Percentiles rank a stretch among this genome's conserved stretches.
Evolutionary conservation across 2,888 invertebrate species (phyloP).

Genomic region (Lottia scabra): DNA sequence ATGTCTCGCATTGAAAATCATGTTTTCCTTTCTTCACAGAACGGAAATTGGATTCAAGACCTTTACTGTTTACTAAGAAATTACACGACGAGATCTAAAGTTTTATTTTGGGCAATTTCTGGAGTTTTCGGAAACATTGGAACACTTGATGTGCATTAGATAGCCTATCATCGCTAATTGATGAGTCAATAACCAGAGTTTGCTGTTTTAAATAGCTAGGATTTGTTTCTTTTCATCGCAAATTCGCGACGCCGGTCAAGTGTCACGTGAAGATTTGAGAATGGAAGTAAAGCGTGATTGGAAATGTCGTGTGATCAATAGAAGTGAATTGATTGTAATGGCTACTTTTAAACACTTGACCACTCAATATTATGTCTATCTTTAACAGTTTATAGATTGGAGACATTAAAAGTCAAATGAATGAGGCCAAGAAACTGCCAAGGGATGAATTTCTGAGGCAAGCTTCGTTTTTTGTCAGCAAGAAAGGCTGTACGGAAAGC

Average conservation of each 20-base stretch:
- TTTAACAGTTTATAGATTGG: no score
- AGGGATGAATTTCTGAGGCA: no score
- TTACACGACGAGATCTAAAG: not conserved
- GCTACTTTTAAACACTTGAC: no score
- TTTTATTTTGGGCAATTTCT: not conserved
- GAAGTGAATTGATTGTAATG: no score
- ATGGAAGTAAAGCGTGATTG: not conserved
- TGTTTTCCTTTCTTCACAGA: not conserved
- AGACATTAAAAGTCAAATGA: no score
- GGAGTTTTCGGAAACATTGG: not conserved
- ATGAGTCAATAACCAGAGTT: not conserved
- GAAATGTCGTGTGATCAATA: not conserved
- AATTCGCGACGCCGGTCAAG: not conserved
- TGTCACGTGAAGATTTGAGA: not conserved
- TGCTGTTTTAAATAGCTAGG: not conserved
- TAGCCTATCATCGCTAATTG: slow-evolving; percentile 1
- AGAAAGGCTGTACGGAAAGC: no score
- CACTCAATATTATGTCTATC: no score
- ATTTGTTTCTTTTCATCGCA: slow-evolving; percentile 3
- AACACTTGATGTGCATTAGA: slow-evolving; percentile 7
- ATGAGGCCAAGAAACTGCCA: no score
- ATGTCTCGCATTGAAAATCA: not conserved
- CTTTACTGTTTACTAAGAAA: slow-evolving; percentile 1
- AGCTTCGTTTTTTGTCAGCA: no score
- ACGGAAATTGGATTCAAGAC: slow-evolving; percentile 6